Conservation (phyloP, 2,888 invertebrate genomes). For the Chrysotoxum bicinctum region DNA sequence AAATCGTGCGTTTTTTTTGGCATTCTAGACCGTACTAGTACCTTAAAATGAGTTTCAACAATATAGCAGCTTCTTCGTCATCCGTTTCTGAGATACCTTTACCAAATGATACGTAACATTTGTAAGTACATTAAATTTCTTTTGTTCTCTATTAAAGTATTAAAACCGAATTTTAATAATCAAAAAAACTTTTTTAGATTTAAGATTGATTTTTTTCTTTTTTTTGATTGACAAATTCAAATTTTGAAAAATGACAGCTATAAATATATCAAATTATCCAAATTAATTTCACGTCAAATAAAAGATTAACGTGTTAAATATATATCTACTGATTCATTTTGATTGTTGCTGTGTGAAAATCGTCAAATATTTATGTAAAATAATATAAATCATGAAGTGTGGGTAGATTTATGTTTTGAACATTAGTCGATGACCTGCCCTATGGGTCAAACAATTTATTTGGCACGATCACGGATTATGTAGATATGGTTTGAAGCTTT, state of each 20-base stretch:
- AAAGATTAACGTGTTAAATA: conserved; percentile 13
- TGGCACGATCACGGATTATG: not conserved
- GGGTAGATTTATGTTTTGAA: not conserved
- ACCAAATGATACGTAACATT: no score
- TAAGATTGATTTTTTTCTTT: not conserved
- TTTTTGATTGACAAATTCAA: conserved; percentile 8
- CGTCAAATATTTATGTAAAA: not conserved
- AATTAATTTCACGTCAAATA: conserved; percentile 16
- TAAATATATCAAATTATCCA: not conserved
- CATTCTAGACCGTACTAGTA: no score
- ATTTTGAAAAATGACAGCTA: conserved; percentile 10
- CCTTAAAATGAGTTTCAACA: no score
- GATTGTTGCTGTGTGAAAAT: not conserved
- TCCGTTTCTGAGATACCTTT: no score
- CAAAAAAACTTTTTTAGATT: not conserved
- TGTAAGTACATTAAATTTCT: no score
- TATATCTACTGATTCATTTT: not conserved
- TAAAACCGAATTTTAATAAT: not conserved
- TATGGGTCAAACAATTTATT: conserved; percentile 12
- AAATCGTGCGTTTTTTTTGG: no score
- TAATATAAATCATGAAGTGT: conserved; percentile 1
- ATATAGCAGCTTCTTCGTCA: no score
- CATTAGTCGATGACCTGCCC: conserved; percentile 28
- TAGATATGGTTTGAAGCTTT: not conserved
- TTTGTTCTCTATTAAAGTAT: no score